These are phyloP conservation scores for Callopanchax toddi DNA, from an alignment of 2,113 vertebrate species.

Conservation along the genomic window DNA sequence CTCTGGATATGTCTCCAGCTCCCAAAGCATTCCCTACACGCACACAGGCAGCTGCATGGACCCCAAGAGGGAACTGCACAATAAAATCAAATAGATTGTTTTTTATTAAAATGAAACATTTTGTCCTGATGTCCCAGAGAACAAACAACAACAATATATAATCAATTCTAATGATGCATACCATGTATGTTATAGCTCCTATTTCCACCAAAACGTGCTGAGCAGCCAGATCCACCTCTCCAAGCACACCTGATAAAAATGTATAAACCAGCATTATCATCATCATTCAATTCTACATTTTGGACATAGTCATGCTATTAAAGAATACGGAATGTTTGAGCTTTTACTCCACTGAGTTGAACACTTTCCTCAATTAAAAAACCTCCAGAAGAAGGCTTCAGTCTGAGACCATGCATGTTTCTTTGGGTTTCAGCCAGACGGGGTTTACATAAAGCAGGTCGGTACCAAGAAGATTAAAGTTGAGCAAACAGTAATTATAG, in stretches of 20 bases:
- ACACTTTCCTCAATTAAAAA: no score
- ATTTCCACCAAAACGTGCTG: constrained; percentile 87
- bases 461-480: background rate
- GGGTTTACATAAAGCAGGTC: background rate
- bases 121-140: background rate
- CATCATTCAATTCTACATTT: no score
- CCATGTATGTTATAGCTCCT: constrained; percentile 72
- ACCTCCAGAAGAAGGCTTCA: no score
- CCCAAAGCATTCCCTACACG: constrained; percentile 89
- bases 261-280: no score
- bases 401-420: background rate
- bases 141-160: background rate
- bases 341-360: no score
- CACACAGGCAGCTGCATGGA: constrained; percentile 84
- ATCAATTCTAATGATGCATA: constrained; percentile 18
- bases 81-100: background rate
- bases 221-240: constrained; percentile 85
- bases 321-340: no score
- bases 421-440: background rate
- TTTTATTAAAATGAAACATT: no score
- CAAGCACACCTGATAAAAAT: constrained; percentile 84
- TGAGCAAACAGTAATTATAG: background rate
- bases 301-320: no score
- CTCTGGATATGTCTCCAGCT: constrained; percentile 79
- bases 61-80: constrained; percentile 84